Conservation (phyloP, 2,113 vertebrate species). For the Corynorhinus townsendii region DNA sequence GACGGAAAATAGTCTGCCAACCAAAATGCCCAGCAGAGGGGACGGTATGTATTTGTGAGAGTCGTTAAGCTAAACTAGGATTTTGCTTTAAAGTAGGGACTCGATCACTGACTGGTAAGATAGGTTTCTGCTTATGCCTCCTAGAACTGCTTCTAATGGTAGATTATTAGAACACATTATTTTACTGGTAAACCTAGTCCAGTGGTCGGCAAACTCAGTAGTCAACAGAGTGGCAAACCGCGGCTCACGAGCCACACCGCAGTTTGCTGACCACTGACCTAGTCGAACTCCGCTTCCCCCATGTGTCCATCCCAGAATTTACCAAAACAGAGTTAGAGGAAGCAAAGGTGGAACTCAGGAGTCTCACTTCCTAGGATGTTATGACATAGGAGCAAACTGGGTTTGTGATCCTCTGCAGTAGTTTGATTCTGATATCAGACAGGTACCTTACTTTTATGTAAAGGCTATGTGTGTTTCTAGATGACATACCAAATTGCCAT, state of each 20-base stretch:
- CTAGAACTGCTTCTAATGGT: background rate
- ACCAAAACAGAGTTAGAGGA: background rate
- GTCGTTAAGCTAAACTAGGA: background rate
- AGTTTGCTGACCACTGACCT: too few relatives aligned
- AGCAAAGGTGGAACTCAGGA: background rate
- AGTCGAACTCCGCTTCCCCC: background rate
- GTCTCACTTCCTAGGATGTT: background rate
- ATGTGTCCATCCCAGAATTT: background rate
- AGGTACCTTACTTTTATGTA: background rate
- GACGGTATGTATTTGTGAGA: conserved; percentile 76
- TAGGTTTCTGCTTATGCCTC: background rate
- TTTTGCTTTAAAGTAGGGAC: background rate
- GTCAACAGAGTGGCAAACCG: too few relatives aligned
- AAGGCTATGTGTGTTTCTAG: background rate
- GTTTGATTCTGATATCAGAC: background rate
- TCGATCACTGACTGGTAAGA: background rate
- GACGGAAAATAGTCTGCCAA: conserved; percentile 60
- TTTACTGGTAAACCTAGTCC: background rate
- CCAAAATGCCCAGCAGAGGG: conserved; percentile 77
- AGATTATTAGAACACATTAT: background rate
- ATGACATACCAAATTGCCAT: background rate
- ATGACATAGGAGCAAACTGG: background rate
- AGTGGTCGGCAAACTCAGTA: too few relatives aligned
- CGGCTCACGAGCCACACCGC: too few relatives aligned
- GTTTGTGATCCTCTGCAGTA: background rate